Percentiles rank a stretch among this genome's conserved stretches.
phyloP scores from a whole-genome alignment of 2,797 vertebrate genomes.

The Oreochromis grahami region DNA sequence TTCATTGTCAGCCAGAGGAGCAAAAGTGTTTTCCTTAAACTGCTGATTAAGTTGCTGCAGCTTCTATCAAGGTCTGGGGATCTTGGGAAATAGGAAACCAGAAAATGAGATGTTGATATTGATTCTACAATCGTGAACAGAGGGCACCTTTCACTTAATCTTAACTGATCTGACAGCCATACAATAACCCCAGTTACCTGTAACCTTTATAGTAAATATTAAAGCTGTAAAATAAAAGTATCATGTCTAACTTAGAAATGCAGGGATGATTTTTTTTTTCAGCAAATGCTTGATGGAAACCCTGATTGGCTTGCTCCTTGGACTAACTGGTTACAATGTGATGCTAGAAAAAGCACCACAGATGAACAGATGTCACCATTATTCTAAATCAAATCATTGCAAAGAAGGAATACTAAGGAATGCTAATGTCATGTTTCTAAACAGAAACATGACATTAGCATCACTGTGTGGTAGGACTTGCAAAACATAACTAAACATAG shows the following conservation, averaged over 20 bases:
- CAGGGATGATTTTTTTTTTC: background rate
- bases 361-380: background rate
- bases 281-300: background rate
- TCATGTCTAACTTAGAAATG: background rate
- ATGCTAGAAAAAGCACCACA: background rate
- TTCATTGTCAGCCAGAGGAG: slow-evolving; percentile 61
- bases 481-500: background rate
- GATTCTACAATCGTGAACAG: slow-evolving; percentile 54
- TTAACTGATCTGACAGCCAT: slow-evolving; percentile 16
- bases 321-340: background rate
- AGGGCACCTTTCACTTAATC: slow-evolving; percentile 53
- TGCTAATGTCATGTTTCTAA: no score
- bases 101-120: slow-evolving; percentile 62
- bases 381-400: background rate
- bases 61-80: slow-evolving; percentile 36
- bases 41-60: slow-evolving; percentile 64
- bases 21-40: slow-evolving; percentile 59
- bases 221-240: background rate
- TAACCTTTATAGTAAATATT: slow-evolving; percentile 11
- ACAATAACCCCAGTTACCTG: slow-evolving; percentile 7
- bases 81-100: slow-evolving; percentile 52
- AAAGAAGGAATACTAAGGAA: background rate
- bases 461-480: background rate
- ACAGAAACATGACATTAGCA: background rate
- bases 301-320: background rate